Evolutionary conservation across 2,888 invertebrate species (phyloP).

Genomic region (Oxyteleia sp.): DNA sequence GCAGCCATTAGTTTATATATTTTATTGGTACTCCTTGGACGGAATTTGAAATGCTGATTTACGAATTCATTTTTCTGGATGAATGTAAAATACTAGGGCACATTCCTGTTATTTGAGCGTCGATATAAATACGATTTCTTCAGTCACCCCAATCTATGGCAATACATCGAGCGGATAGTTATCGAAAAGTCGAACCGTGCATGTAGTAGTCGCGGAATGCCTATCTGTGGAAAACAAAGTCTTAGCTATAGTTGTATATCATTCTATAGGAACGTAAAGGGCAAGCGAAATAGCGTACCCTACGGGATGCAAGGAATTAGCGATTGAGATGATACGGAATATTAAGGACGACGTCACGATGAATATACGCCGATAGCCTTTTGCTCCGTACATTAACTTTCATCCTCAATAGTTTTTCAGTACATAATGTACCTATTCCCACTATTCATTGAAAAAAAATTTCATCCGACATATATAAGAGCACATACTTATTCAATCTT

Average conservation of each 20-base stretch:
- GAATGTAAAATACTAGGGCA: conserved; percentile 24
- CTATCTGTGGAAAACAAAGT: conserved; percentile 68
- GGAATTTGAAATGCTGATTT: conserved; percentile 15
- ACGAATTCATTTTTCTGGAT: conserved; percentile 16
- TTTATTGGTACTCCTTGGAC: neutral
- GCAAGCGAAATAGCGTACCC: conserved; percentile 73
- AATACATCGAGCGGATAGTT: conserved; percentile 63
- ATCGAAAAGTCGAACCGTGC: conserved; percentile 58
- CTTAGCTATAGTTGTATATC: conserved; percentile 51
- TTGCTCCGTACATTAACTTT: conserved; percentile 68
- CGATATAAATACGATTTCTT: conserved; percentile 60
- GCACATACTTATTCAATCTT: no score
- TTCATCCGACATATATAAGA: no score
- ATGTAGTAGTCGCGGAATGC: conserved; percentile 61
- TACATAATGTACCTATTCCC: conserved; percentile 38
- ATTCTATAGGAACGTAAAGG: conserved; percentile 59
- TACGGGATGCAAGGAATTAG: conserved; percentile 79
- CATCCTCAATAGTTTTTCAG: conserved; percentile 46
- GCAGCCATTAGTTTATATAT: no score
- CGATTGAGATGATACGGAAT: conserved; percentile 79
- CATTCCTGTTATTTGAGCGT: conserved; percentile 41
- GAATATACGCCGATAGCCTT: conserved; percentile 77
- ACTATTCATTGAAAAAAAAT: conserved; percentile 28
- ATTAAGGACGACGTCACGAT: conserved; percentile 79
- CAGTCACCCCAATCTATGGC: conserved; percentile 48